These are phyloP conservation scores for Halictus quadricinctus DNA, from an alignment of 2,888 invertebrate species.

Conservation along the genomic window DNA sequence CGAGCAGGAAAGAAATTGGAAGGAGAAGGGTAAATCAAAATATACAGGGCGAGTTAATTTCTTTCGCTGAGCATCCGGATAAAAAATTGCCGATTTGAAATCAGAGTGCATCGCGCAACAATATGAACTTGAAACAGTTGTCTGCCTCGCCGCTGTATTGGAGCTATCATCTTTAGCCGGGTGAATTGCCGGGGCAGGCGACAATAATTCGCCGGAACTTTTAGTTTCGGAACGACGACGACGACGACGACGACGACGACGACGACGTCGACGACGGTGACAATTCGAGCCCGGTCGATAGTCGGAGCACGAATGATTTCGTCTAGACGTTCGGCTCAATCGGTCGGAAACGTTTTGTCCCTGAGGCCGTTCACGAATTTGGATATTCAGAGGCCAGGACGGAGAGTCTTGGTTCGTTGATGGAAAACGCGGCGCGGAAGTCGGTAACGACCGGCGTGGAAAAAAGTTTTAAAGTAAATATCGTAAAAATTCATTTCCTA, in stretches of 20 bases:
- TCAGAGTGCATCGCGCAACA: background rate
- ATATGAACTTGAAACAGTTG: background rate
- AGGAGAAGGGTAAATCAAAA: no score
- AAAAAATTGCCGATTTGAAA: background rate
- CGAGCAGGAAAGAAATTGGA: no score
- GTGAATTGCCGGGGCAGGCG: background rate
- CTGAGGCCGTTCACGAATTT: conserved; percentile 52
- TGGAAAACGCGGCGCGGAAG: conserved; percentile 64
- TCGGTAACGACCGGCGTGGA: conserved; percentile 66
- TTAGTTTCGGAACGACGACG: conserved; percentile 14
- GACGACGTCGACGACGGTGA: background rate
- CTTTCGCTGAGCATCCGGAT: background rate
- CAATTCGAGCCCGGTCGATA: conserved; percentile 24
- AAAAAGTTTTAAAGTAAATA: conserved; percentile 73
- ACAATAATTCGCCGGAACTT: conserved; percentile 11
- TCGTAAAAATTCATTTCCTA: conserved; percentile 75
- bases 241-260: background rate
- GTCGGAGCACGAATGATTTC: conserved; percentile 57
- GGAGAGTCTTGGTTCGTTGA: conserved; percentile 55
- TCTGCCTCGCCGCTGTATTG: background rate
- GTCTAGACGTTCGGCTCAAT: conserved; percentile 59
- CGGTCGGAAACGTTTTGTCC: conserved; percentile 66
- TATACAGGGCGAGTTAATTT: no score
- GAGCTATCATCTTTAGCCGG: background rate
- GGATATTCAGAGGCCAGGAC: conserved; percentile 47